Conservation (phyloP, 2,797 vertebrate genomes). For the Chaunax sp. region DNA sequence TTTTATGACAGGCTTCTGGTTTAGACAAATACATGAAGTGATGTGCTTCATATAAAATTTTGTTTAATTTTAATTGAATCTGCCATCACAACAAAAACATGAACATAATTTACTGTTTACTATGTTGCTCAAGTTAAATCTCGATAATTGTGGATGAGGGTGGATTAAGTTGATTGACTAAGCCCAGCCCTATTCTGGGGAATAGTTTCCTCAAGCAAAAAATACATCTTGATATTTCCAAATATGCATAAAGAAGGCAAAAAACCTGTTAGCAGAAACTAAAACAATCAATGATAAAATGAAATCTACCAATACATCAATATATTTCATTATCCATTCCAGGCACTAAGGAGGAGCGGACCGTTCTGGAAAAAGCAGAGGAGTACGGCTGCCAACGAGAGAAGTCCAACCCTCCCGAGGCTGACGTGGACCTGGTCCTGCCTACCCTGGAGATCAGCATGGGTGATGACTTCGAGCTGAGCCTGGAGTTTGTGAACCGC, state of each 20-base stretch:
- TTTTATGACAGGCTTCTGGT: too few relatives aligned
- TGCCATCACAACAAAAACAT: too few relatives aligned
- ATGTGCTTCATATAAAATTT: background rate
- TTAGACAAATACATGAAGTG: background rate
- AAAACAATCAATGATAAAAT: background rate
- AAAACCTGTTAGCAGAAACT: background rate
- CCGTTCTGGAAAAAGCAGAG: slow-evolving; percentile 91
- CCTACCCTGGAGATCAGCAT: slow-evolving; percentile 82
- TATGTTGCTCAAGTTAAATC: too few relatives aligned
- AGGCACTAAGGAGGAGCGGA: slow-evolving; percentile 91
- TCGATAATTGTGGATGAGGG: too few relatives aligned
- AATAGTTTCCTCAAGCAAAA: background rate
- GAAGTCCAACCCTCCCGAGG: slow-evolving; percentile 39
- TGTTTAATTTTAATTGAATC: too few relatives aligned
- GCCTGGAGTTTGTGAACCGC: slow-evolving; percentile 86
- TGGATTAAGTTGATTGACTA: too few relatives aligned
- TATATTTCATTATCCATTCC: background rate
- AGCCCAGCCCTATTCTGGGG: too few relatives aligned
- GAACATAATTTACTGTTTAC: too few relatives aligned
- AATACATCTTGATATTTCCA: background rate
- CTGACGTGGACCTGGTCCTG: slow-evolving; percentile 87
- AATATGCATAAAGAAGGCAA: background rate
- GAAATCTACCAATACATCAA: background rate
- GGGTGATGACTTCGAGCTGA: slow-evolving; percentile 88
- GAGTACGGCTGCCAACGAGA: slow-evolving; percentile 88